Conservation (phyloP, 2,797 vertebrate species). For the Bradypodion pumilum region DNA sequence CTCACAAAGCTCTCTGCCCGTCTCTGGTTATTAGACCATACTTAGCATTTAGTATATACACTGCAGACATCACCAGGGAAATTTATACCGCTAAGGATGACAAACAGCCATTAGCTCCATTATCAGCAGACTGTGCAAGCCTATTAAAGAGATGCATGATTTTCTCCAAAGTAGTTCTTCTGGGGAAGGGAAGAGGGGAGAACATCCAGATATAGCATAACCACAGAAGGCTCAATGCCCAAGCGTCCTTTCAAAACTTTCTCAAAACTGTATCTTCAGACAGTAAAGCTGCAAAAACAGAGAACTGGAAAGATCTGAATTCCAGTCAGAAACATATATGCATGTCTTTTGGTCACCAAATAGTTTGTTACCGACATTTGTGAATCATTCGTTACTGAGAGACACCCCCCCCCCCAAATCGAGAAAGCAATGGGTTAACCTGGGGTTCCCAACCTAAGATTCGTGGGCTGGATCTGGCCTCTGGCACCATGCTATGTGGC, state of each 20-base stretch:
- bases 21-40: constrained; percentile 75
- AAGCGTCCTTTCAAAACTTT: constrained; percentile 34
- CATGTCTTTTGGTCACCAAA: background rate
- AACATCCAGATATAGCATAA: background rate
- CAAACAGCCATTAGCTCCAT: constrained; percentile 87
- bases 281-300: background rate
- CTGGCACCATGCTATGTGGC: too few relatives aligned
- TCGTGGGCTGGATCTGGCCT: too few relatives aligned
- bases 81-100: constrained; percentile 85
- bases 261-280: background rate
- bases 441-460: too few relatives aligned
- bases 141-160: constrained; percentile 80
- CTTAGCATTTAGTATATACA: constrained; percentile 75
- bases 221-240: constrained; percentile 6
- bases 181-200: background rate
- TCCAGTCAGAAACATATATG: background rate
- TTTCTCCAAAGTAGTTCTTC: constrained; percentile 75
- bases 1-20: constrained; percentile 72
- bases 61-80: constrained; percentile 81
- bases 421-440: background rate
- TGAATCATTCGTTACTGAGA: background rate
- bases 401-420: too few relatives aligned
- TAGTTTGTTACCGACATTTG: background rate
- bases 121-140: constrained; percentile 79
- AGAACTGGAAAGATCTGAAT: background rate